Conservation (phyloP, 2,113 vertebrate species). For the Leptobrachium ailaonicum region DNA sequence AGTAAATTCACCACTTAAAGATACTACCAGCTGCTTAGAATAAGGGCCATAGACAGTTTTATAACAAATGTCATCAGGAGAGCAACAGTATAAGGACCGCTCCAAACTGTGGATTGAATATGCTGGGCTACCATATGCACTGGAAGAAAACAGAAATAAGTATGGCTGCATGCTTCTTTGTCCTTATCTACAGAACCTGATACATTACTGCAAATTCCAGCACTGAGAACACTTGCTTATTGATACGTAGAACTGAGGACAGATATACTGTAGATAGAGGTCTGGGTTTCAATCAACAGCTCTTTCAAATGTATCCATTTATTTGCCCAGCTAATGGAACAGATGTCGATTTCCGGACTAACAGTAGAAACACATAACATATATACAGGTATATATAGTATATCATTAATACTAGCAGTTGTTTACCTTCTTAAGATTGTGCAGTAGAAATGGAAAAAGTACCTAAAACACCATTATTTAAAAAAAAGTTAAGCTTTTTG, state of each 20-base stretch:
- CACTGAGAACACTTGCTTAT: conserved; percentile 23
- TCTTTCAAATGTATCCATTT: conserved; percentile 28
- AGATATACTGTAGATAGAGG: conserved; percentile 23
- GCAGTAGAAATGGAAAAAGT: conserved; percentile 3
- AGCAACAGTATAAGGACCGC: too few species aligned
- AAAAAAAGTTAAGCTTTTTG: too few species aligned
- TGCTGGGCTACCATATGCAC: too few species aligned
- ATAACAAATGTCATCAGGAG: too few species aligned
- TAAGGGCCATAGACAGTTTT: too few species aligned
- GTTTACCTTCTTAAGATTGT: not conserved
- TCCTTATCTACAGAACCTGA: not conserved
- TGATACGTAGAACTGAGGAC: conserved; percentile 25
- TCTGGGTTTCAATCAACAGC: conserved; percentile 15
- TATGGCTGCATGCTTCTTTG: not conserved
- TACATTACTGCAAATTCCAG: not conserved
- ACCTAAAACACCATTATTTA: conserved; percentile 1
- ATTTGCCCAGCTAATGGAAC: conserved; percentile 12
- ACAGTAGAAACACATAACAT: not conserved
- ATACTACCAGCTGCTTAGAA: too few species aligned
- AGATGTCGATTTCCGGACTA: conserved; percentile 15
- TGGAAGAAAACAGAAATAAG: conserved; percentile 1
- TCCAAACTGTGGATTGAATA: too few species aligned
- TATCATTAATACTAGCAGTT: conserved; percentile 6
- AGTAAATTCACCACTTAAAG: too few species aligned
- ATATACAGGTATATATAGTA: too few species aligned